Percentiles rank a stretch among this genome's conserved stretches.
Evolutionary conservation across 1,140 invertebrate species (phyloP).

Genomic region (Sinella curviseta): DNA sequence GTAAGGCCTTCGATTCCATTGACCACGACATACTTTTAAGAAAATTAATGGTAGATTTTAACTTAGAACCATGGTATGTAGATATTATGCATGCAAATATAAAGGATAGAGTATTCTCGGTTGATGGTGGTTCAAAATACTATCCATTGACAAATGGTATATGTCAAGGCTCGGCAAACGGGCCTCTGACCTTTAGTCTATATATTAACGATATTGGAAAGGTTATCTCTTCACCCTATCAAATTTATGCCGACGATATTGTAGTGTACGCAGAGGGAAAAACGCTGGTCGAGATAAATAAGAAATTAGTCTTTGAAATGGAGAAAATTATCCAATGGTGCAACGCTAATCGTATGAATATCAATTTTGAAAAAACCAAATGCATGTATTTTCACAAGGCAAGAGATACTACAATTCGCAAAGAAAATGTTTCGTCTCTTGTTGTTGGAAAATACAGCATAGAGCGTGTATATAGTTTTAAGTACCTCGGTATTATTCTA

Average conservation of each 20-base stretch:
- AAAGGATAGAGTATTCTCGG: no score
- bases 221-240: background rate
- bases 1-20: slow-evolving; percentile 1
- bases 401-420: no score
- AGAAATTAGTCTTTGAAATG: background rate
- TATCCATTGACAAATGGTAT: background rate
- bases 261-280: background rate
- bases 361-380: no score
- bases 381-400: no score
- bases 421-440: no score
- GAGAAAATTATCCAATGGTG: background rate
- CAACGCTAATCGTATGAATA: background rate
- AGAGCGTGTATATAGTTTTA: no score
- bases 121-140: background rate
- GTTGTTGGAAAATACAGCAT: no score
- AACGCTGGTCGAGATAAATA: background rate
- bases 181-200: background rate
- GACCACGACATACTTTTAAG: background rate
- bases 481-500: no score
- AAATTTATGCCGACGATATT: background rate
- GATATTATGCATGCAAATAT: no score
- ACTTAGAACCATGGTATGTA: background rate
- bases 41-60: background rate
- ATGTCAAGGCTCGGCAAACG: no score
- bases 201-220: background rate